Evolutionary conservation across 92 coral and sea anemone species (phyloP).

Genomic region (Meandrina meandrites): DNA sequence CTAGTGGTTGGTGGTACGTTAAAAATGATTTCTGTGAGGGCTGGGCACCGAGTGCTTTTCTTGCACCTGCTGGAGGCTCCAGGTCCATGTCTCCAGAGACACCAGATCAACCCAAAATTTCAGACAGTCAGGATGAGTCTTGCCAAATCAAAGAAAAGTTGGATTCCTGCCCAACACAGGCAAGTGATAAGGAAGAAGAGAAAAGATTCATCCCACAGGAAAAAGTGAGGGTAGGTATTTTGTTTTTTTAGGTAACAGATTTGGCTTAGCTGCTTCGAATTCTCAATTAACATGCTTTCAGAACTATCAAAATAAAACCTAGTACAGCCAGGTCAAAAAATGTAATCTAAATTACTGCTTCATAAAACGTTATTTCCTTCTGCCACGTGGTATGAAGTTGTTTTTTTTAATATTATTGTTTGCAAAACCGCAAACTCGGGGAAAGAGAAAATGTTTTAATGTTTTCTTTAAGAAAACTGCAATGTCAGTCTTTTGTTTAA

Average conservation of each 20-base stretch:
- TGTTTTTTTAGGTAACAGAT: background rate
- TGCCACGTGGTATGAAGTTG: background rate
- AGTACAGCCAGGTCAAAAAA: background rate
- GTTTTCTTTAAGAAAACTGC: background rate
- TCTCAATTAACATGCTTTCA: background rate
- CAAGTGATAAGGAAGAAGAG: background rate
- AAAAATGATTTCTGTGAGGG: slow-evolving; percentile 54
- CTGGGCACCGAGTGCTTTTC: slow-evolving; percentile 65
- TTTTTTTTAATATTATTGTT: background rate
- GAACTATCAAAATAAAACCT: background rate
- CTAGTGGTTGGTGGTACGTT: slow-evolving; percentile 69
- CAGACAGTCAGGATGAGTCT: background rate
- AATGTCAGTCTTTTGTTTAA: background rate
- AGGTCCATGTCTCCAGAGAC: slow-evolving; percentile 16
- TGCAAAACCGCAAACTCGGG: background rate
- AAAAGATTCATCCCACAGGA: background rate
- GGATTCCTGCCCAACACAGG: background rate
- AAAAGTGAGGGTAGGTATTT: slow-evolving; percentile 11
- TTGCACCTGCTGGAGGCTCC: slow-evolving; percentile 15
- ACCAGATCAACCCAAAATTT: background rate
- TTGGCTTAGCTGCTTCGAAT: background rate
- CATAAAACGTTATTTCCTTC: background rate
- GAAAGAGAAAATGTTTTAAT: too few relatives aligned
- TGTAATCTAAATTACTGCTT: background rate
- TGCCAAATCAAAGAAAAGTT: background rate